Base-by-base conservation (phyloP, 92 coral and sea anemone species). In the Zoanthus gigantus region DNA sequence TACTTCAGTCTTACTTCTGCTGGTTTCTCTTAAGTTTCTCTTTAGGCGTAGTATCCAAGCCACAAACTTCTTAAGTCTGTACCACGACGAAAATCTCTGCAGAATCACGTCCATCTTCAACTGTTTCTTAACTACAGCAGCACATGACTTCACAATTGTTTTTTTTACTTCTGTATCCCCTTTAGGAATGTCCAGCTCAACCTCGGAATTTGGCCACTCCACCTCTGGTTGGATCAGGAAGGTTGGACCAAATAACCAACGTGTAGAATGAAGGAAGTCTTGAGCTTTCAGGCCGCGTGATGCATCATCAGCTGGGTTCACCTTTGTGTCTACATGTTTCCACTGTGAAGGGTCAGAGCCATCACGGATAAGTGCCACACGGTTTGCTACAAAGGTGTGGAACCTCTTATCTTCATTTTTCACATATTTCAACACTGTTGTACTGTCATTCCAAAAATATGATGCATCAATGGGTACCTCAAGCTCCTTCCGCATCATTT, bases 361-460 rank as follows among this genome's bases (percentile, higher is more conserved):
- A 28, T 68, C 42, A 28, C 42, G 30, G 3, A 28, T 68, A 0
- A 16, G 12, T 4, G 73, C 4, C 34, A 68, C 11, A 8, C 73
- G 73, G 42, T 68, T 68, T 2, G 73, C 42, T 3, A 68, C 73
- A 8, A 68, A 68, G 23, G 73, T 68, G 18, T 34, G 30, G 37
- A 68, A 68, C 18, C 73, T 28, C 13, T 28, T 14, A 9, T 68
- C 18, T 2, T 28, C 73, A 10, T 71, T 71, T 23, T 44, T 0
- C 6, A 71, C 7, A 12, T 71, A 71, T 2, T 71, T 31, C 48
- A 71, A 3, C 7, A 71, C 76, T 31, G 46, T 71, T 16, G 46
- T 71, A 9, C 47, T 31, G 76, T 71, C 76, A 10, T 52, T 71
- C 76, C 76, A 71, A n/a, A 71, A 71, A 44, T 71, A 71, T 10